Evolutionary conservation across 2,113 vertebrate genomes (phyloP).

Genomic region (Andinoacara biseriatus): DNA sequence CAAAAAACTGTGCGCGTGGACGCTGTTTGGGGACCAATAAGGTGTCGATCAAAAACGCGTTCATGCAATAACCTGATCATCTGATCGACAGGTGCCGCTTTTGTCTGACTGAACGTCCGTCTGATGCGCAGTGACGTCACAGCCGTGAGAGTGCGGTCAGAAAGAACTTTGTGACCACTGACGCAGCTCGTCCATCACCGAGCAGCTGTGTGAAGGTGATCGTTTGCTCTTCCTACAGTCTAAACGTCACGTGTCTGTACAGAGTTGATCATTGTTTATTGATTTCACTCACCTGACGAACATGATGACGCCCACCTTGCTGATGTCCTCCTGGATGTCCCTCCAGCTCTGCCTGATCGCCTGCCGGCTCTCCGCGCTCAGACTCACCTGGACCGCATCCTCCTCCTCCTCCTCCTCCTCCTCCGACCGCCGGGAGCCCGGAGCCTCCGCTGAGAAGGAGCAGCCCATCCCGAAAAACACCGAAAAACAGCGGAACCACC

Average conservation of each 20-base stretch:
- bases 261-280: no score
- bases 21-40: neutral
- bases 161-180: no score
- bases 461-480: neutral
- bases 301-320: conserved; percentile 5
- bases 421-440: neutral
- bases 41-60: neutral
- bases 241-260: no score
- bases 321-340: conserved; percentile 6
- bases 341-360: conserved; percentile 1
- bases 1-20: neutral
- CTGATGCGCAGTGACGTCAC: neutral
- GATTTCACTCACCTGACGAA: neutral
- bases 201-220: neutral
- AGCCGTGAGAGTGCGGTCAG: neutral
- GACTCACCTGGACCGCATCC: neutral
- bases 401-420: neutral
- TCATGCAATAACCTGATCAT: neutral
- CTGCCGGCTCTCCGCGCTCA: conserved; percentile 5
- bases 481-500: neutral
- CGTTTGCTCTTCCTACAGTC: no score
- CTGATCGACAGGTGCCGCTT: neutral
- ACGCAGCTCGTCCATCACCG: no score
- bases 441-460: neutral
- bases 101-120: neutral